phyloP scores from a whole-genome alignment of 2,888 invertebrate species.

The Xestoiulus laeticollis region DNA sequence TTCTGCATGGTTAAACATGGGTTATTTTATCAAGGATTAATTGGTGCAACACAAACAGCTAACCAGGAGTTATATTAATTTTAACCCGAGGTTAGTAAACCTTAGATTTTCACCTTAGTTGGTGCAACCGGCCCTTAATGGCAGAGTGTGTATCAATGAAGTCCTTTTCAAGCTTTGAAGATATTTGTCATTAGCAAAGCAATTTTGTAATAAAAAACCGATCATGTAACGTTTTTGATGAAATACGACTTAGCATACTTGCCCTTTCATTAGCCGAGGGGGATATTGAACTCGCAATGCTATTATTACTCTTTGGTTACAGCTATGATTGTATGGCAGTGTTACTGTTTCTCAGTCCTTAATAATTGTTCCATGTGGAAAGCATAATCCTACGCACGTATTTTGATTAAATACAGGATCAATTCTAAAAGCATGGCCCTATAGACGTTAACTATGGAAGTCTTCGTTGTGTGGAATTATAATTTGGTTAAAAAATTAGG shows the following conservation, averaged over 20 bases:
- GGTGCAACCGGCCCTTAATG: too few relatives aligned
- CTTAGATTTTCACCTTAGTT: too few relatives aligned
- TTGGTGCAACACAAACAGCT: too few relatives aligned
- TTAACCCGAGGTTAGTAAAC: too few relatives aligned
- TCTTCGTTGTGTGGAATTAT: not conserved
- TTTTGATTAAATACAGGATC: not conserved
- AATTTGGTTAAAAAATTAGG: not conserved
- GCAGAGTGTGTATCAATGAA: too few relatives aligned
- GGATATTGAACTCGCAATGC: not conserved
- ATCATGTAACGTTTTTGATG: not conserved
- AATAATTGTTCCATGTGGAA: not conserved
- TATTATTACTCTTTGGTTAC: slow-evolving; percentile 12
- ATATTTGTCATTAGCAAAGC: too few relatives aligned
- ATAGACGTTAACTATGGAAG: not conserved
- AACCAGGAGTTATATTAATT: too few relatives aligned
- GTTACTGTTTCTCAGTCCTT: not conserved
- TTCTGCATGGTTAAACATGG: too few relatives aligned
- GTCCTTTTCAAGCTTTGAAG: too few relatives aligned
- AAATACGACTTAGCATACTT: not conserved
- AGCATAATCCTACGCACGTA: not conserved
- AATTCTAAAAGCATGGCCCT: not conserved
- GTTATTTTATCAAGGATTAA: too few relatives aligned
- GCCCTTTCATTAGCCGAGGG: not conserved
- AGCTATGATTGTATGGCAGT: slow-evolving; percentile 14
- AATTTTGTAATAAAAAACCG: not conserved